Evolutionary conservation across 2,113 vertebrate genomes (phyloP).

Genomic region (Phainopepla nitens): DNA sequence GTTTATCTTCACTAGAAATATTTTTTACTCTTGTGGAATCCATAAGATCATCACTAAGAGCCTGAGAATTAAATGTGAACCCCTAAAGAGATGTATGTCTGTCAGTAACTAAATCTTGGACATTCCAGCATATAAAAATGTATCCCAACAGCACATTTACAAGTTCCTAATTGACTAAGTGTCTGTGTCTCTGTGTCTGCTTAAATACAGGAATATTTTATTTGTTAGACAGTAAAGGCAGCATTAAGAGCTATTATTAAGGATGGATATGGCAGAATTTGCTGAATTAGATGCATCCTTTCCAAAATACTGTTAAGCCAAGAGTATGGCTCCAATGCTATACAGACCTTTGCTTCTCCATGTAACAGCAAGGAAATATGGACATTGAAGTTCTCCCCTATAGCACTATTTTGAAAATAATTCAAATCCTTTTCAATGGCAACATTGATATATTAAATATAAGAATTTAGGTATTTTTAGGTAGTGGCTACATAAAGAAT

Average conservation of each 20-base stretch:
- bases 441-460: not conserved
- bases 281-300: not conserved
- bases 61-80: not conserved
- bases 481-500: not conserved
- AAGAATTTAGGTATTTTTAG: not conserved
- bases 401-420: not conserved
- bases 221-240: not conserved
- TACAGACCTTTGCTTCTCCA: not conserved
- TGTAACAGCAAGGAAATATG: not conserved
- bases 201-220: not conserved
- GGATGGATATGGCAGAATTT: not conserved
- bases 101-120: not conserved
- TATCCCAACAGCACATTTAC: not conserved
- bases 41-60: not conserved
- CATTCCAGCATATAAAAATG: not conserved
- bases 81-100: not conserved
- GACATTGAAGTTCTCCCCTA: not conserved
- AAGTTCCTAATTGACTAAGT: not conserved
- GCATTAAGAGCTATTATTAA: not conserved
- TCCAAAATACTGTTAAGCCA: not conserved
- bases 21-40: not conserved
- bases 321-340: not conserved
- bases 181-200: not conserved
- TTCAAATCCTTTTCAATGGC: not conserved
- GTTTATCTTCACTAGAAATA: not conserved